Conservation (phyloP, 2,113 vertebrate species). For the Meriones unguiculatus region DNA sequence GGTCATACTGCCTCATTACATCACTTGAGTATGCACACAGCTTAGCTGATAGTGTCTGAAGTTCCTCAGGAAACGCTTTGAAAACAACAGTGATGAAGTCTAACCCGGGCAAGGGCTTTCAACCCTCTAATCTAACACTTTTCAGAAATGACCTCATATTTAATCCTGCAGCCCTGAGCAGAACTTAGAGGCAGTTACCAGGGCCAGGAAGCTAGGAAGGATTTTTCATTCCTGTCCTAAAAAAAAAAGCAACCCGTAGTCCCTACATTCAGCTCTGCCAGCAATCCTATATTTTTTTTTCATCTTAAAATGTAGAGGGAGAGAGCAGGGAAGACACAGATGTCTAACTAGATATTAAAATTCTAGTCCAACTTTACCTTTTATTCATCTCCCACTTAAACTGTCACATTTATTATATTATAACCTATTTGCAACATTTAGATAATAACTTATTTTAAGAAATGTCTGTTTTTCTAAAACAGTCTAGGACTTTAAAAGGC, state of each 20-base stretch:
- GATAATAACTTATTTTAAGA: constrained; percentile 13
- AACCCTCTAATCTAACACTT: background rate
- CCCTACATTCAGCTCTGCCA: background rate
- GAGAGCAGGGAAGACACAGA: background rate
- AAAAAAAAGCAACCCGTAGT: background rate
- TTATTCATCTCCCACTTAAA: background rate
- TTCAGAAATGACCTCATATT: constrained; percentile 48
- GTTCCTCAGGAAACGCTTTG: constrained; percentile 31
- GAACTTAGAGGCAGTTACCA: background rate
- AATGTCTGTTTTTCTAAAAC: constrained; percentile 45
- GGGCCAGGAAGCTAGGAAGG: background rate
- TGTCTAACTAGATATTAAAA: background rate
- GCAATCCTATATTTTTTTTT: background rate
- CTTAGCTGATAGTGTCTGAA: background rate
- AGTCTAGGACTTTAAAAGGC: constrained; percentile 13
- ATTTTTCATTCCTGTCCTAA: background rate
- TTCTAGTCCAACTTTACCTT: background rate
- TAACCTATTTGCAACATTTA: background rate
- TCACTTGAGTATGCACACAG: background rate
- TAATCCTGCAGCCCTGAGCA: background rate
- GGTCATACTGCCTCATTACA: background rate
- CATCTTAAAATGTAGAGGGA: constrained; percentile 22
- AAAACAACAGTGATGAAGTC: background rate
- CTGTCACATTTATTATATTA: background rate
- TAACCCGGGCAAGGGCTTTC: background rate